Percentiles rank a stretch among this genome's conserved stretches.
These are phyloP conservation scores for Caretta caretta DNA, from an alignment of 2,113 vertebrate species.

Conservation along the genomic window DNA sequence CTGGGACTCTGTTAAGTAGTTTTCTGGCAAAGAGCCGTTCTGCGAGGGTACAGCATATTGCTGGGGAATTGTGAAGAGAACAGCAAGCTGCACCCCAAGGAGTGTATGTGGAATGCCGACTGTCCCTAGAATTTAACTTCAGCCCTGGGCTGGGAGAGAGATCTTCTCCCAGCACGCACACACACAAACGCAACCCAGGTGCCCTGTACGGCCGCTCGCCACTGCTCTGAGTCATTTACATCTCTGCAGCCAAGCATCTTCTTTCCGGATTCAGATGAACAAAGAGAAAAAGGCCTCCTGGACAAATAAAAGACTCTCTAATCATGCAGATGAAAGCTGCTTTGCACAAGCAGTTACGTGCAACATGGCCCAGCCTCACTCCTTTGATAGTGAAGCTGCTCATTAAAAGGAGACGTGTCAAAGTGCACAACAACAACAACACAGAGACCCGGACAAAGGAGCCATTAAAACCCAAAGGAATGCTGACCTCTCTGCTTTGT, in stretches of 20 bases:
- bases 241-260: background rate
- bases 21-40: background rate
- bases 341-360: background rate
- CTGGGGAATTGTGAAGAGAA: background rate
- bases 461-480: background rate
- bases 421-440: background rate
- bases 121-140: background rate
- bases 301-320: background rate
- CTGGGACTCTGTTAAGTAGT: background rate
- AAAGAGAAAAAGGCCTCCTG: background rate
- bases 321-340: fast-evolving
- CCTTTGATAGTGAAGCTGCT: background rate
- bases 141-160: background rate
- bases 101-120: fast-evolving
- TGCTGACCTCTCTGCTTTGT: background rate
- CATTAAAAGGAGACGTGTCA: fast-evolving
- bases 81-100: fast-evolving
- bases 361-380: fast-evolving
- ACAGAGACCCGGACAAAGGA: background rate
- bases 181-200: background rate
- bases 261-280: background rate
- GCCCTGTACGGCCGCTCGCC: fast-evolving
- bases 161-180: background rate
- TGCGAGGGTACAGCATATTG: fast-evolving
- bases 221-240: background rate